Evolutionary conservation across 2,888 invertebrate genomes (phyloP).

Genomic region (Melanotus villosus): DNA sequence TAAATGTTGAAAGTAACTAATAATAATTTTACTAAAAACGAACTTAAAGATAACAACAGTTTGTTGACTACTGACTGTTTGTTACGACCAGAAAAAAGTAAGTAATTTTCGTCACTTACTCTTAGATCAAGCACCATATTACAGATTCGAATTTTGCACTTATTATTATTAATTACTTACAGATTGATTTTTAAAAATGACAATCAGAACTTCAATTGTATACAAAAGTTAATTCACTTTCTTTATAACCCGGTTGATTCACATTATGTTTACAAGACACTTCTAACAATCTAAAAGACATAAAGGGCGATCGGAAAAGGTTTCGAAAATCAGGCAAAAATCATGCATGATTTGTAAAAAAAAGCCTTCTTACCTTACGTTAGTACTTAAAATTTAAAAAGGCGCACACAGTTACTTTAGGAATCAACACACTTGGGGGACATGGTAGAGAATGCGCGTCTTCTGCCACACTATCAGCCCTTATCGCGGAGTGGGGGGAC

Average conservation of each 20-base stretch:
- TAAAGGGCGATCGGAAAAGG: neutral
- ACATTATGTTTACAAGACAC: constrained; percentile 17
- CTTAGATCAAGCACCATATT: no score
- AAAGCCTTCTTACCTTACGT: constrained; percentile 63
- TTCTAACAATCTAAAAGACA: constrained; percentile 16
- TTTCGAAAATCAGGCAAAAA: constrained; percentile 9
- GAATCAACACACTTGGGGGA: constrained; percentile 70
- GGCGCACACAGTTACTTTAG: constrained; percentile 68
- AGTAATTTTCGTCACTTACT: no score
- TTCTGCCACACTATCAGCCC: constrained; percentile 69
- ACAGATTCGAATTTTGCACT: no score
- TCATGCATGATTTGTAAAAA: constrained; percentile 27
- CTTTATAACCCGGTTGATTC: neutral
- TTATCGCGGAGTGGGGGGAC: constrained; percentile 68
- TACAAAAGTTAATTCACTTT: no score
- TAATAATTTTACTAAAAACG: no score
- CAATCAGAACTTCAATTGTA: no score
- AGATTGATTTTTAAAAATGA: no score
- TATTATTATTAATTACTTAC: no score
- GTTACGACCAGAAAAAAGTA: no score
- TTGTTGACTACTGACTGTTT: no score
- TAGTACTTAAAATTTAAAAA: constrained; percentile 66
- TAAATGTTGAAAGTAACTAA: no score
- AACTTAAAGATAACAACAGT: no score
- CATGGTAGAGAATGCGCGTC: constrained; percentile 70